Evolutionary conservation across 1,140 invertebrate genomes (phyloP), one percentile per base, ranked within the genome.

Genomic region (Brachionus manjavacas): DNA sequence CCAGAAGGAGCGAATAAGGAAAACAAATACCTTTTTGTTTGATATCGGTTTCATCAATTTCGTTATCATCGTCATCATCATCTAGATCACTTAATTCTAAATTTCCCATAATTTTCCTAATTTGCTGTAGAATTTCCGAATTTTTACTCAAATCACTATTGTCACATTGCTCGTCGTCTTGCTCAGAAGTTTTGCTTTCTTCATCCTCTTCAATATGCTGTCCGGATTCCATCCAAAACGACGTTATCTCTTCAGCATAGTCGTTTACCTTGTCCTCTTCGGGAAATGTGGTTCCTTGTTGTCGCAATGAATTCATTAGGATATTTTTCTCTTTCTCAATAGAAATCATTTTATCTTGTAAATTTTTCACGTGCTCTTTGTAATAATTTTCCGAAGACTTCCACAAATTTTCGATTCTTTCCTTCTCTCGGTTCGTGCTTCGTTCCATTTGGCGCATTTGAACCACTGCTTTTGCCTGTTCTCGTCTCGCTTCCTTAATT

Each of bases 41-140:
- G 6, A 68, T 9, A 12, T 31, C 3, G 31, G 25, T 31, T 68
- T 68, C 31, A 39, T 68, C 25, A 16, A 35, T 20, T 16, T 41
- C 35, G 12, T 43, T 23, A n/a, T 74, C 16, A 41, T 55, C 78
- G 20, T 80, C 78, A 11, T 80, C 55, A 80, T 80, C 49, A 12
- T 80, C 78, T 3, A 64, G 14, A 55, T 80, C 78, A 64, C 78
- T 80, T 11, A 80, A 25, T 39, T 80, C 49, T 23, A 80, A 80
- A 80, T 80, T 80, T 80, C 78, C 78, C 78, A 80, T 80, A 49
- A 80, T 80, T 35, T 80, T 80, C 20, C 55, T 80, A 31, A 80
- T 80, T 39, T 80, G 78, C 35, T 80, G 70, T 8, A 74, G 39
- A 16, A 74, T 74, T 20, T 74, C 70, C 41, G 31, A 41, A 41